A percentile compares a stretch with the other conserved stretches of the same genome.
phyloP scores from a whole-genome alignment of 2,888 invertebrate species.

The Plusia festucae region DNA sequence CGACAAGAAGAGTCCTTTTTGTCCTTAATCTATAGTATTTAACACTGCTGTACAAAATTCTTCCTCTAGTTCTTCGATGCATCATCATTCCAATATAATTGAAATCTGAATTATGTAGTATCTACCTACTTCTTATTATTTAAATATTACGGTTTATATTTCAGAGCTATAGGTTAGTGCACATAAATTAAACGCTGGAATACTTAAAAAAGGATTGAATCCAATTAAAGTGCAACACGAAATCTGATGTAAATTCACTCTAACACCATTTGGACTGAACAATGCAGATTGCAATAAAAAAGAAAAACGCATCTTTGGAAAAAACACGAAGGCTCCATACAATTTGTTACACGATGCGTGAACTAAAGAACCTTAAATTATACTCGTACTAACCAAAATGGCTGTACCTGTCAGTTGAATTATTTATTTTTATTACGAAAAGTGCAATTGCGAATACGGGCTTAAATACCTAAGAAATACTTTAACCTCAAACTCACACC shows the following conservation, averaged over 20 bases:
- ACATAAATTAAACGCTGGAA: not conserved
- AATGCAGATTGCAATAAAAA: slow-evolving; percentile 78
- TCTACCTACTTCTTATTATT: not conserved
- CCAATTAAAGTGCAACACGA: slow-evolving; percentile 11
- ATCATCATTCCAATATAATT: too few species aligned
- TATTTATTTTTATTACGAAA: slow-evolving; percentile 40
- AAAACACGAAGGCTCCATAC: slow-evolving; percentile 70
- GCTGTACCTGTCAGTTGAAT: slow-evolving; percentile 56
- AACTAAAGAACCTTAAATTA: slow-evolving; percentile 60
- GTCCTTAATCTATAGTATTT: not conserved
- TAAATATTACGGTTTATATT: not conserved
- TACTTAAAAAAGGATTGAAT: not conserved
- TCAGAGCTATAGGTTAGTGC: not conserved
- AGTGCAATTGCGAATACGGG: not conserved
- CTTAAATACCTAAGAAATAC: not conserved
- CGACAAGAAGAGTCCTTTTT: not conserved
- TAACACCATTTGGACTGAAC: slow-evolving; percentile 70
- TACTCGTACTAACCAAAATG: slow-evolving; percentile 63
- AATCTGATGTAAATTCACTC: slow-evolving; percentile 61
- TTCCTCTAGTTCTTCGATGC: too few species aligned
- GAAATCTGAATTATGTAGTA: not conserved
- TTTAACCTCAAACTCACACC: not conserved
- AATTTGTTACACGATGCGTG: slow-evolving; percentile 69
- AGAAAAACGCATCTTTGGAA: slow-evolving; percentile 66
- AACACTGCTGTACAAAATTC: not conserved